phyloP scores from a whole-genome alignment of 2,888 invertebrate species.

The Calameuta pallipes region DNA sequence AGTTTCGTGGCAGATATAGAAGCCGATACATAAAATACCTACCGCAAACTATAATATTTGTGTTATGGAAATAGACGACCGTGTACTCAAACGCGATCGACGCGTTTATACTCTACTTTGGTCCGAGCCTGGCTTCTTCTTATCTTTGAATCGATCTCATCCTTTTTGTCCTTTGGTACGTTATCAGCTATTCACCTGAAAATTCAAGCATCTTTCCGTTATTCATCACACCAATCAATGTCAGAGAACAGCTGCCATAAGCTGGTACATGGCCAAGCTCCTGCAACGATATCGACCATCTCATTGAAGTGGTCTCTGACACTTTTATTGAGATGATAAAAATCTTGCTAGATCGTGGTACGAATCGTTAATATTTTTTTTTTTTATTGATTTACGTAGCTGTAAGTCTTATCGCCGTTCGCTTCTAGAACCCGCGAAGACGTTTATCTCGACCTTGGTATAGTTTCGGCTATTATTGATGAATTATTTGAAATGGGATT shows the following conservation, averaged over 20 bases:
- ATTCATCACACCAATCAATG: neutral
- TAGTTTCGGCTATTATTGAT: neutral
- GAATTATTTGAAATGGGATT: neutral
- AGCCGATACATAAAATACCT: conserved; percentile 17
- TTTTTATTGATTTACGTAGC: neutral
- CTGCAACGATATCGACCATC: neutral
- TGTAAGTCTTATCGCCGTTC: neutral
- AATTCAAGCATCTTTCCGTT: neutral
- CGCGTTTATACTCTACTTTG: neutral
- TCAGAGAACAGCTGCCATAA: neutral
- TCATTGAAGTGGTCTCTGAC: neutral
- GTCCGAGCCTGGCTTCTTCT: neutral
- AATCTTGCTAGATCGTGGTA: neutral
- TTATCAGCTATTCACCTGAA: neutral
- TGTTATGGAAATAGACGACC: conserved; percentile 21
- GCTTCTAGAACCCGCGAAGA: neutral
- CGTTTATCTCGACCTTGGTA: neutral
- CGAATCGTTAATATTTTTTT: neutral
- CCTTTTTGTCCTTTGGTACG: neutral
- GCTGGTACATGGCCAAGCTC: neutral
- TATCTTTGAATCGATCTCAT: neutral
- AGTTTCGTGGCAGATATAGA: conserved; percentile 6
- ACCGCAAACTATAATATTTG: conserved; percentile 25
- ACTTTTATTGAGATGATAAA: neutral
- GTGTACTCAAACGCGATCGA: conserved; percentile 14